phyloP scores from a whole-genome alignment of 2,113 vertebrate genomes.

The Pontoporia blainvillei region DNA sequence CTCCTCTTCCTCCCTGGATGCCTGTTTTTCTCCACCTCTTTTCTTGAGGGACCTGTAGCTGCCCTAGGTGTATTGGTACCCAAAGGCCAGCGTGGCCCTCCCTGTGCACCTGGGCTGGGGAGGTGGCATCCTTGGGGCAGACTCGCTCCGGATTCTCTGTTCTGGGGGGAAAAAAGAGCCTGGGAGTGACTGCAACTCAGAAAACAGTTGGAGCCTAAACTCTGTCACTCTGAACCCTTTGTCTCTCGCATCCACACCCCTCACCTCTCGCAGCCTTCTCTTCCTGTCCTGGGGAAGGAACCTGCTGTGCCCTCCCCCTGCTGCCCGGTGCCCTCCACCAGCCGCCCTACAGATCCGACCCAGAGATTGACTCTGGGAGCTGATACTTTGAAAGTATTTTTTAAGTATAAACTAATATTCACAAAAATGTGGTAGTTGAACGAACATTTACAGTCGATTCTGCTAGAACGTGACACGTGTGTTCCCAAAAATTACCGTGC shows the following conservation, averaged over 20 bases:
- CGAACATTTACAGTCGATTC: accelerated
- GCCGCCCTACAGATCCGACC: accelerated
- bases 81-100: background rate
- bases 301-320: accelerated
- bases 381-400: background rate
- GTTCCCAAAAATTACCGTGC: background rate
- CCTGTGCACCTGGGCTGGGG: background rate
- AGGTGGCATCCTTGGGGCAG: no score
- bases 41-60: background rate
- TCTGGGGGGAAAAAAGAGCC: background rate
- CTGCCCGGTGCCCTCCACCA: accelerated
- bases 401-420: background rate
- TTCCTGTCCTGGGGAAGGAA: background rate
- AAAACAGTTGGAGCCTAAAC: background rate
- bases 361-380: background rate
- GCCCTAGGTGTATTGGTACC: no score
- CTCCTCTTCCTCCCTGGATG: background rate
- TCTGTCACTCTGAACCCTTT: accelerated
- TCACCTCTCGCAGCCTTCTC: accelerated
- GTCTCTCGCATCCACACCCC: no score
- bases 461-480: background rate
- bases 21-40: background rate
- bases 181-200: background rate
- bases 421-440: accelerated
- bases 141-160: background rate